Conservation (phyloP, 2,888 invertebrate genomes). For the Hirtodrosophila histrioides region DNA sequence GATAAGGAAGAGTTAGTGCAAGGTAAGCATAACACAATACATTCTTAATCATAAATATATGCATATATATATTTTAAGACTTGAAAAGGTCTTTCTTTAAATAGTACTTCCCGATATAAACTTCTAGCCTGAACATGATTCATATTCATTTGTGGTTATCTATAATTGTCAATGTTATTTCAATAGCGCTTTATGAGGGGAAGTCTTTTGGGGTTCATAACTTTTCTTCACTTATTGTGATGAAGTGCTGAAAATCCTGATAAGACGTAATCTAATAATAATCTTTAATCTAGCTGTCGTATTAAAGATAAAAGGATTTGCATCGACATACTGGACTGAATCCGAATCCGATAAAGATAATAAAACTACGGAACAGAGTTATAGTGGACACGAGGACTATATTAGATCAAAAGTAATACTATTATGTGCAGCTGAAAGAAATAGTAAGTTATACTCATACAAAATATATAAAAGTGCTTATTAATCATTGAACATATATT, state of each 20-base stretch:
- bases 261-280: background rate
- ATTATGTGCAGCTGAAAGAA: constrained; percentile 17
- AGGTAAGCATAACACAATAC: constrained; percentile 38
- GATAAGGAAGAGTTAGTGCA: constrained; percentile 66
- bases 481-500: background rate
- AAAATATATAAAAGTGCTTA: background rate
- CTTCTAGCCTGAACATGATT: constrained; percentile 47
- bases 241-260: no score
- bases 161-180: constrained; percentile 5
- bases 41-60: background rate
- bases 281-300: constrained; percentile 44
- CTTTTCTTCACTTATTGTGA: no score
- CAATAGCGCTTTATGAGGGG: background rate
- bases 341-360: constrained; percentile 12
- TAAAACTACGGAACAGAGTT: constrained; percentile 26
- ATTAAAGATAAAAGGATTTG: constrained; percentile 58
- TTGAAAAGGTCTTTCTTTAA: background rate
- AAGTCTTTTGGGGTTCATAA: constrained; percentile 1
- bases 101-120: background rate
- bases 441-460: constrained; percentile 4
- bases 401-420: constrained; percentile 52
- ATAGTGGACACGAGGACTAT: constrained; percentile 58
- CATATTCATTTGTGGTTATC: constrained; percentile 22
- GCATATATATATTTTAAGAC: no score
- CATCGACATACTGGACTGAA: constrained; percentile 52